Base-by-base conservation (phyloP, 2,888 invertebrate genomes). In the Chloroclysta siterata region DNA sequence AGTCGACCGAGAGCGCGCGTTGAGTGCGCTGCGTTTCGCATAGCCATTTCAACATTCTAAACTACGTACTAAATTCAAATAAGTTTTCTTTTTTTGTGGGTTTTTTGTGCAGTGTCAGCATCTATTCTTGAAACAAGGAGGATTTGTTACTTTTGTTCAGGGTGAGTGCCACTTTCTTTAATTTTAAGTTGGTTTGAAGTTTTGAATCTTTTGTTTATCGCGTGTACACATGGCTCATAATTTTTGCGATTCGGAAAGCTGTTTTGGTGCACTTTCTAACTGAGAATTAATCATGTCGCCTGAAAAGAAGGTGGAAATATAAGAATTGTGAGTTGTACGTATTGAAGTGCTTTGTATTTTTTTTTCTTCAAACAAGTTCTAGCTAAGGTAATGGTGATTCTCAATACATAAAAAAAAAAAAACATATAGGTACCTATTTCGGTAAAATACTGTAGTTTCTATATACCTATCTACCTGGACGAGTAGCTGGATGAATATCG, bases 1-100 rank as follows among this genome's bases (percentile, higher is more conserved):
- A 74, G 74, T 72, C 70, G 70, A 65, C 64, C 71, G 72, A 71
- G 72, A 74, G 73, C 73, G 74, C 73, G 68, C 74, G 63, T 60
- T 14, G 53, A 46, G 72, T 65, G 69, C 69, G 73, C 69, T 69
- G 73, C 74, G 74, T 71, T 64, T 63, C 72, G 71, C 52, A 55
- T 51, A 29, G 15, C 8, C 14, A 56, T 65, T 66, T 56, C 41
- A 54, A 55, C 51, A 1, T 51, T 51, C 53, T 17, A 65, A 65
- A 65, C 36, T 63, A 62, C 69, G 70, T 61, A 63, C 60, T 42
- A 56, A 64, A 68, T 69, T 70, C 51, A 63, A 70, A 46, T 41
- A 48, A 59, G 66, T 54, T 68, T 56, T 61, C 52, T 68, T 65
- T 66, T 60, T 61, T 55, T 68, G 70, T 70, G 70, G 57, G 57